Evolutionary conservation across 2,797 vertebrate species (phyloP), one percentile per base, ranked within the genome.

Genomic region (Syncerus caffer): DNA sequence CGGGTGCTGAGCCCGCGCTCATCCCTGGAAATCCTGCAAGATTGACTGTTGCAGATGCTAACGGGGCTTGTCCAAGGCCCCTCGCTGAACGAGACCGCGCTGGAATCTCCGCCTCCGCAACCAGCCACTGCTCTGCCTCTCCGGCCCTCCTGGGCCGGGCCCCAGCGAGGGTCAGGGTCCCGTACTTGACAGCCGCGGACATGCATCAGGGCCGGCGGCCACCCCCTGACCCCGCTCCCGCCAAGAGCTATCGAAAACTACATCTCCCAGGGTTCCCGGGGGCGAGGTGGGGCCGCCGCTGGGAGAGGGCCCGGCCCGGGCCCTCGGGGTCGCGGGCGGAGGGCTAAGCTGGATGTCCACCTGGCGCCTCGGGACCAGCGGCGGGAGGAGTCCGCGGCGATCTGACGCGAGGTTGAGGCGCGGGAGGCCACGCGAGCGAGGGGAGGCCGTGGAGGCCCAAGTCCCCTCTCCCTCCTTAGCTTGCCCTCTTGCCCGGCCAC

Each of bases 191-290:
- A 4, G 16, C 19, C 55, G 42, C 16, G 9, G n/a, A 74, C 31
- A 2, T 0, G 2, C 16, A 4, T 15, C n/a, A 23, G 23, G 8
- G n/a, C 64, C 64, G 2, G n/a, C 64, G 19, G 17, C 19, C 7
- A 25, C 29, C 7, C 12, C 53, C 45, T 47, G 45, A 47, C 10
- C 11, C 0, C 0, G 2, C n/a, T 42, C n/a, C 27, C 11, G 6
- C 21, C 1, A 5, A 62, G 64, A 71, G 31, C 19, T 1, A 31
- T 38, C 1, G 15, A 60, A 51, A 86, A 91, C 78, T 76, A 90
- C 74, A 74, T 0, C 25, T 89, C 79, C 89, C 92, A 90, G 82
- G 8, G 38, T 50, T 71, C 62, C 53, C 17, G 8, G 80, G 57
- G 60, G 45, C 11, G 15, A 3, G 11, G 2, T 6, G 4, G 78